phyloP scores from a whole-genome alignment of 2,113 vertebrate genomes.

The Barnardius zonarius region DNA sequence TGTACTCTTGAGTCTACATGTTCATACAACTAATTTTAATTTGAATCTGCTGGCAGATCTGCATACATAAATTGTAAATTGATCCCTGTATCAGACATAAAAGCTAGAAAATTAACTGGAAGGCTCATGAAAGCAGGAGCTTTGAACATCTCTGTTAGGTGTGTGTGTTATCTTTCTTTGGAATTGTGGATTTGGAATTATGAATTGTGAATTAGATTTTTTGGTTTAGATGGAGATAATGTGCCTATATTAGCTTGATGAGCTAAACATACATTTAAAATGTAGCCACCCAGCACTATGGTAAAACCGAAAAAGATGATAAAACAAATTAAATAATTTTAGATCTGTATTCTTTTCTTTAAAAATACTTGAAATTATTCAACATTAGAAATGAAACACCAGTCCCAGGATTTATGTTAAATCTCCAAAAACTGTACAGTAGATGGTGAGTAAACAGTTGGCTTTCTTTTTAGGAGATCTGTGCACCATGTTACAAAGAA shows the following conservation, averaged over 20 bases:
- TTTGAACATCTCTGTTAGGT: neutral
- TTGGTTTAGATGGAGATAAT: neutral
- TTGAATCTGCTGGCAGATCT: neutral
- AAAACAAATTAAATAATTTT: neutral
- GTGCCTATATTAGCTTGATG: neutral
- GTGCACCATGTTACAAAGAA: neutral
- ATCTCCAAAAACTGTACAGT: neutral
- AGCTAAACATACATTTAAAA: neutral
- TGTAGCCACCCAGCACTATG: neutral
- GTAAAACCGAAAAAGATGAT: neutral
- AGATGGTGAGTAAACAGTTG: neutral
- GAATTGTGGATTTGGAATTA: neutral
- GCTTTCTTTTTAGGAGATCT: neutral
- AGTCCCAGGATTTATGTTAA: neutral
- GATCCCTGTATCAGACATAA: neutral
- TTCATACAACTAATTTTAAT: neutral
- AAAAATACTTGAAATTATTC: neutral
- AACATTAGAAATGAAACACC: neutral
- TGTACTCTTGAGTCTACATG: neutral
- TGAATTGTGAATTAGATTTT: neutral
- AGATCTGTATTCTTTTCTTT: neutral
- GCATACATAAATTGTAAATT: neutral
- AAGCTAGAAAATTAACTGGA: neutral
- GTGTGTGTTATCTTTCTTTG: neutral
- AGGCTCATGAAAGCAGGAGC: neutral